Evolutionary conservation across 2,888 invertebrate genomes (phyloP), one percentile per base, ranked within the genome.

Genomic region (Brachypalpus laphriformis): DNA sequence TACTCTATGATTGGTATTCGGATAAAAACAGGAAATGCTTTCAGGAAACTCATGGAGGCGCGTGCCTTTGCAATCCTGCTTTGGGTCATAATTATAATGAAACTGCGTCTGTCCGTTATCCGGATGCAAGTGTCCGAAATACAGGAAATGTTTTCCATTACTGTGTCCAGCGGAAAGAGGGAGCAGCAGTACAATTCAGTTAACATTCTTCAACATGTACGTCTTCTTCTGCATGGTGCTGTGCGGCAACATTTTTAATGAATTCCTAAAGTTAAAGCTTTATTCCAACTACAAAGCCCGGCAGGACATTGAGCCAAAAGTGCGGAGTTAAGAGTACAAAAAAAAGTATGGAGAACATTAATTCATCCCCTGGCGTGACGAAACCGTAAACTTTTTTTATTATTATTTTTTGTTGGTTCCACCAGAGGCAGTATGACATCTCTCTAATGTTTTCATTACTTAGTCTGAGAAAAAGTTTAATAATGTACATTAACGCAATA

Each of bases 351-450:
- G 61, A 81, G 71, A 57, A 75, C 83, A 85, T 85, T 85, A 81
- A 85, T 85, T 85, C 83, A 81, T 85, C 85, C 81, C 85, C 85
- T 81, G 85, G 85, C 76, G 85, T 85, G 85, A 85, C 81, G 85
- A 85, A 76, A 85, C 85, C 81, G 75, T 81, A 81, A 85, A 81
- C 40, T 85, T 78, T 82, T 75, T 61, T 75, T 81, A 37, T 80
- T 76, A 65, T 75, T 80, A 63, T 68, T 72, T 66, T 42, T 20
- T 42, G 34, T 25, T 47, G 51, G 7, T 65, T 31, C 22, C 20
- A 77, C 77, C 51, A 61, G 77, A 42, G 68, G 82, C 70, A 54
- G 31, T 63, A 63, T 80, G 83, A 83, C 83, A 83, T 74, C 80
- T 45, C 74, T 74, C 9, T 66, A 82, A 82, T 77, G 66, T 82